Evolutionary conservation across 2,797 vertebrate genomes (phyloP), one percentile per base, ranked within the genome.

Genomic region (Crocidura indochinensis): DNA sequence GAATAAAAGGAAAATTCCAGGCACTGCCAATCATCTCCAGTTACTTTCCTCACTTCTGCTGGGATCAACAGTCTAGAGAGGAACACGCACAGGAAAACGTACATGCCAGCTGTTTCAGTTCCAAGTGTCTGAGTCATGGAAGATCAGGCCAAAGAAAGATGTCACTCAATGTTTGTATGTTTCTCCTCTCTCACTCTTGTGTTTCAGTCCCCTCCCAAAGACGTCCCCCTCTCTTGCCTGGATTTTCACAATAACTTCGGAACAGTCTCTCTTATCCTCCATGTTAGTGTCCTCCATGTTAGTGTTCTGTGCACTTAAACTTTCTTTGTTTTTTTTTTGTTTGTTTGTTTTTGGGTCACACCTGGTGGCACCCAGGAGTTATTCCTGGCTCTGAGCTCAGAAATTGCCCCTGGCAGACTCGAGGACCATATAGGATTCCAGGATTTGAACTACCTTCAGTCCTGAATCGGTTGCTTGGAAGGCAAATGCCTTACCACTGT

Each of bases 1-100:
- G 19, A 92, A 56, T 8, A 68, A 84, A 82, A 14, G 17, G 56
- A 87, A 47, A 38, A 93, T 76, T n/a, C 74, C 72, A 68, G 80
- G 27, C 3, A 1, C 5, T 75, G 19, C 62, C 47, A 51, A 4
- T 62, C 46, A 86, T n/a, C 27, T 14, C 11, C 26, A 22, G 27
- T 47, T 67, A 46, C 80, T 47, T 24, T 11, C n/a, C 22, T 64
- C 29, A 4, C 22, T 15, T 26, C 6, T 12, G 29, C 68, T 38
- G 78, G 29, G n/a, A 68, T 74, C 17, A 67, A 44, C 2, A 2
- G 26, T 17, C 29, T 46, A 20, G 44, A 12, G 22, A 88, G 27
- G 14, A 75, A 19, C 44, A 46, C 26, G 27, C 12, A 10, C 2
- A 8, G 69, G 62, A n/a, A 38, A 8, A 2, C 10, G 6, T 22